Evolutionary conservation across 2,797 vertebrate genomes (phyloP).

Genomic region (Eulemur albifrons): DNA sequence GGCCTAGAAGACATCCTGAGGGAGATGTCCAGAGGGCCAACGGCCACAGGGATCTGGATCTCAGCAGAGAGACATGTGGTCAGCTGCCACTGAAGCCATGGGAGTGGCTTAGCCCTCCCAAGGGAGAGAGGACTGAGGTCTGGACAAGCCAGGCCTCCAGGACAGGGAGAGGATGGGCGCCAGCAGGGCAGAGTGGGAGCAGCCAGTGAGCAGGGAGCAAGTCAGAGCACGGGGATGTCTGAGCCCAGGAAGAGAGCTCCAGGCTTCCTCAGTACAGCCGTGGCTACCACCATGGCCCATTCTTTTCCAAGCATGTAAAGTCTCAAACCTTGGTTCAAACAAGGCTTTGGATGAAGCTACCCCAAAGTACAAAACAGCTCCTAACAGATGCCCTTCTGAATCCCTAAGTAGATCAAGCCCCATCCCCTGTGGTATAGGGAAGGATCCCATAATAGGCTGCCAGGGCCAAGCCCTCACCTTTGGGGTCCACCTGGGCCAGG

Average conservation of each 20-base stretch:
- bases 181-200: background rate
- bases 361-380: background rate
- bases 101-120: background rate
- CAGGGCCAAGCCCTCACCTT: conserved; percentile 87
- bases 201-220: background rate
- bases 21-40: background rate
- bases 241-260: background rate
- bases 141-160: background rate
- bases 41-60: background rate
- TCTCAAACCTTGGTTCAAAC: conserved; percentile 5
- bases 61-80: background rate
- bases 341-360: background rate
- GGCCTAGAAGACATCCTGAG: background rate
- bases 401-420: conserved; percentile 2
- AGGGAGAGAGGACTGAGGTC: background rate
- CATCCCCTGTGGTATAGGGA: background rate
- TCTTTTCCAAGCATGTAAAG: conserved; percentile 19
- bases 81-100: background rate
- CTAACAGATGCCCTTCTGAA: background rate
- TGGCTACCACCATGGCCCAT: background rate
- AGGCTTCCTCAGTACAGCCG: background rate
- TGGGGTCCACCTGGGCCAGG: conserved; percentile 96
- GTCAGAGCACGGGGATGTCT: background rate
- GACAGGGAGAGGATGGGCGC: background rate
- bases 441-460: background rate